Base-by-base conservation (phyloP, 2,797 vertebrate genomes). In the Notolabrus celidotus region DNA sequence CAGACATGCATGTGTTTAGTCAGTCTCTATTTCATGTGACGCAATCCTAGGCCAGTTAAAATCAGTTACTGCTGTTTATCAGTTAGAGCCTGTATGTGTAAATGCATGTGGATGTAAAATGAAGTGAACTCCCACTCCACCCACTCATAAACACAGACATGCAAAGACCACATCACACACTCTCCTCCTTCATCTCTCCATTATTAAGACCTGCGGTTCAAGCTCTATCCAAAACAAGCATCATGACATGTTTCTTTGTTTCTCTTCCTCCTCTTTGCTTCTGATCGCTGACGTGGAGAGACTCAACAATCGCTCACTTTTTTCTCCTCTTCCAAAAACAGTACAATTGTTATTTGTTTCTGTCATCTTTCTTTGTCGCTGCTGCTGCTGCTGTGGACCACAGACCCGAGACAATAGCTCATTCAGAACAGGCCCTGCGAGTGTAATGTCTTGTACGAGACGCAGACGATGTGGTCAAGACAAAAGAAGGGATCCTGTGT, bases 111-210 rank as follows among this genome's bases (percentile, higher is more conserved):
- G 63, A 55, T 38, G 17, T 58, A 51, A 25, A 67, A 17, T 71
- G 16, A 80, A 39, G 49, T 67, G 66, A 41, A 64, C 71, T 55
- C 53, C 59, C 41, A 23, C 16, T 20, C 39, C 71, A 54, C 69
- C 58, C 74, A 59, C 31, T 55, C 56, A 62, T 0, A 49, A 64
- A 60, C 71, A 62, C 84, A n/a, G n/a, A n/a, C n/a, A n/a, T n/a
- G n/a, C n/a, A n/a, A n/a, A n/a, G n/a, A n/a, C n/a, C 86, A 84
- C 85, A 85, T 86, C 86, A 88, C 77, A 86, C 65, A 29, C 31
- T 16, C 36, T 41, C 19, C 42, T 43, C 34, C 10, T 66, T 46
- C 7, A 63, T 58, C 36, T 67, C 63, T 47, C 69, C 29, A n/a
- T 41, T 65, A 67, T 74, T 64, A 45, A 43, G 29, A 45, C 31